Base-by-base conservation (phyloP, 2,113 vertebrate genomes). In the Pseudorasbora parva region DNA sequence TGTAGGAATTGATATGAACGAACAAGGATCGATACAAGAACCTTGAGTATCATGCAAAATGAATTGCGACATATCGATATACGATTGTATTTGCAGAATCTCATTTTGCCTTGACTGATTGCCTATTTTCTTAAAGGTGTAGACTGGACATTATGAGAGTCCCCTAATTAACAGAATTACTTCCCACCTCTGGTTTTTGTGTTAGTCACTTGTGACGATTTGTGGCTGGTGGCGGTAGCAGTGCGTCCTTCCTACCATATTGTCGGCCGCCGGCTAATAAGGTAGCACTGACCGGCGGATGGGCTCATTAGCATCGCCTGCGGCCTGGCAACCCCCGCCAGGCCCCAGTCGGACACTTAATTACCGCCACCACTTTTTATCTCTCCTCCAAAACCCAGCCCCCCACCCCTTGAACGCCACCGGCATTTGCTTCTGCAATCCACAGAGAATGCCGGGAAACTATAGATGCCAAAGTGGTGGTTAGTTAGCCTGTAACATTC, bases 221-320 rank as follows among this genome's bases (percentile, higher is more conserved):
- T 82, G 88, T 88, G 86, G 62, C 86, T 83, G 86, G 86, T 85
- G 79, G 87, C 78, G 72, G 89, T 21, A 33, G 25, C 30, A 60
- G 69, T 80, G 88, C 87, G 82, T 87, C 85, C 91, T 89, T 92
- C 89, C 90, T 88, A 91, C 93, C 93, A 93, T 93, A 93, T 93
- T 94, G 93, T 93, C 90, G 88, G 85, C 89, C 78, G 74, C 81
- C 85, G 51, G 82, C 89, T 94, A 93, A 94, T 92, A 92, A 94
- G 92, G 91, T 88, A 88, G 88, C 83, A 87, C 89, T 92, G 92
- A 92, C 93, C 89, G 77, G 86, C 85, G 90, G 91, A 87, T 84
- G 72, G 83, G 85, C 92, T 95, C 92, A 94, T 95, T 95, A 94
- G 92, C 93, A 94, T 95, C 85, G 93, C 93, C 91, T 23, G 91